Percentiles rank a stretch among this genome's conserved stretches.
phyloP scores from a whole-genome alignment of 1,140 invertebrate species.

The Papilio aristodemus region DNA sequence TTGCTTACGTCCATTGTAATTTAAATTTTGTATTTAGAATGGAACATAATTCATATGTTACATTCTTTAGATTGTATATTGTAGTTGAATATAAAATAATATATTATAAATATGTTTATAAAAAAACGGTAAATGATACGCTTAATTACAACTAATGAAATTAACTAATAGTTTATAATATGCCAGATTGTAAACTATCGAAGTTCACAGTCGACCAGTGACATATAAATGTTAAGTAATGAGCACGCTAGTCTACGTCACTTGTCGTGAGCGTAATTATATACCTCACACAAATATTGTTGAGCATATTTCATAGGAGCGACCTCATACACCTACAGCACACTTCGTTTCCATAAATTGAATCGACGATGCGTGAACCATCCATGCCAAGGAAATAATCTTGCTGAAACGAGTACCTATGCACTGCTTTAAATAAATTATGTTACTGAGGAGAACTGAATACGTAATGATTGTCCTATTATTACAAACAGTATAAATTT shows the following conservation, averaged over 20 bases:
- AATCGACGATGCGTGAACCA: constrained; percentile 62
- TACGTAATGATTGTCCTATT: not conserved
- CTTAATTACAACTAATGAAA: too few species aligned
- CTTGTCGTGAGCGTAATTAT: constrained; percentile 38
- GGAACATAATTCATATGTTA: too few species aligned
- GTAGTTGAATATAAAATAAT: too few species aligned
- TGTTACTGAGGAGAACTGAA: not conserved
- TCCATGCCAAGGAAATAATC: constrained; percentile 52
- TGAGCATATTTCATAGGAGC: constrained; percentile 44
- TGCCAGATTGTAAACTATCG: too few species aligned
- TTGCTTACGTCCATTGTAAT: too few species aligned
- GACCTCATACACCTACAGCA: constrained; percentile 50
- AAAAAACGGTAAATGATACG: too few species aligned
- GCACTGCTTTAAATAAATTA: constrained; percentile 22
- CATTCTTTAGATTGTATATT: too few species aligned
- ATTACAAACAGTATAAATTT: too few species aligned
- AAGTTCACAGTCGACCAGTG: too few species aligned
- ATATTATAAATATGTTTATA: too few species aligned
- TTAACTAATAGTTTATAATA: too few species aligned
- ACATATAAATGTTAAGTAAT: constrained; percentile 30
- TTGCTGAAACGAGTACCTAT: constrained; percentile 39
- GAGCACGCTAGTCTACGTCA: constrained; percentile 30
- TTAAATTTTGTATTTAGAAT: too few species aligned
- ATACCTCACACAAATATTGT: constrained; percentile 40
- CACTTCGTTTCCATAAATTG: constrained; percentile 58